A percentile compares a stretch with the other conserved stretches of the same genome.
phyloP scores from a whole-genome alignment of 2,797 vertebrate species.

The Alosa sapidissima region DNA sequence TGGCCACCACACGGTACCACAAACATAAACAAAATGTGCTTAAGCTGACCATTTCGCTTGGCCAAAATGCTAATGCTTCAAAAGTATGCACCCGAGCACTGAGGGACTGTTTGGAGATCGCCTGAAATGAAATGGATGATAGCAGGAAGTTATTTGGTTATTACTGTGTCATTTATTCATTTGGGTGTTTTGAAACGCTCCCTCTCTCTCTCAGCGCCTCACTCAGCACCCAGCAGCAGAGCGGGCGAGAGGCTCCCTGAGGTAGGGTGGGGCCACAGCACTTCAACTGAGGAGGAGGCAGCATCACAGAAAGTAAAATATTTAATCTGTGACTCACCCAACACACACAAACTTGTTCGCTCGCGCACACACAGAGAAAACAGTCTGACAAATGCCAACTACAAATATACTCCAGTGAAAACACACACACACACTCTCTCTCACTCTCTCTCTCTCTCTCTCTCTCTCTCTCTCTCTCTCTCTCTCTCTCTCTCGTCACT shows the following conservation, averaged over 20 bases:
- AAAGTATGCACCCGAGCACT: neutral
- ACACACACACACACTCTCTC: neutral
- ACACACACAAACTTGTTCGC: conserved; percentile 48
- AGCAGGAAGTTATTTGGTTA: conserved; percentile 1
- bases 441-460: neutral
- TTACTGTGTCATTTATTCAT: neutral
- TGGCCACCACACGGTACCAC: neutral
- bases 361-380: conserved; percentile 21
- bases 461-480: neutral
- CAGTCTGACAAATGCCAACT: conserved; percentile 24
- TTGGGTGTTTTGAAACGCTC: neutral
- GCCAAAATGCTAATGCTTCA: neutral
- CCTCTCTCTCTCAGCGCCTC: neutral
- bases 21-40: conserved; percentile 18
- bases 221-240: neutral
- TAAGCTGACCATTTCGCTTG: neutral
- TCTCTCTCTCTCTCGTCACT: neutral
- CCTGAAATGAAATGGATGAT: neutral
- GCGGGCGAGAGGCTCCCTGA: neutral
- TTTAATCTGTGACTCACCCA: conserved; percentile 79
- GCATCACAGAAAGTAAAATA: conserved; percentile 74
- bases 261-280: neutral
- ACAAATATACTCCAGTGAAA: conserved; percentile 10
- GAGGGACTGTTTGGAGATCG: neutral
- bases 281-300: conserved; percentile 58